These are phyloP conservation scores for Lysiphlebus fabarum DNA, from an alignment of 1,140 invertebrate species.

Conservation along the genomic window DNA sequence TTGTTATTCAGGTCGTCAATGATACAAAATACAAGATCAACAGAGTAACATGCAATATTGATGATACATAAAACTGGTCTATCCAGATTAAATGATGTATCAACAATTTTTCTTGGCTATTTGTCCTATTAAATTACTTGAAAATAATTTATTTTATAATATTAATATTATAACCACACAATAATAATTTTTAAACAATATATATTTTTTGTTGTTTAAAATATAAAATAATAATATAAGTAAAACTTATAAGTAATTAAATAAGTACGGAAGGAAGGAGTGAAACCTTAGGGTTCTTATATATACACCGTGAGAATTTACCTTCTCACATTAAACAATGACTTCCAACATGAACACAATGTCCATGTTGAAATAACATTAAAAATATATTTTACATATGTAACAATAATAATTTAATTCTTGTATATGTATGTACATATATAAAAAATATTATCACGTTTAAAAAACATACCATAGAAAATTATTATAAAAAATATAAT, in stretches of 20 bases:
- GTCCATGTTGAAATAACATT: slow-evolving; percentile 7
- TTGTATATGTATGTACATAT: too few relatives aligned
- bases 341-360: slow-evolving; percentile 22
- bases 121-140: neutral
- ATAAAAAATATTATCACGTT: too few relatives aligned
- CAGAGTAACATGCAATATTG: slow-evolving; percentile 1
- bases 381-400: neutral
- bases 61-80: slow-evolving; percentile 7
- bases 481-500: too few relatives aligned
- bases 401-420: too few relatives aligned
- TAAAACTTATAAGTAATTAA: slow-evolving; percentile 39
- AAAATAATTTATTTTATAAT: too few relatives aligned
- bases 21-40: slow-evolving; percentile 8
- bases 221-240: too few relatives aligned
- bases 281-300: neutral
- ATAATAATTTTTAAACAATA: too few relatives aligned
- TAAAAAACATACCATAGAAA: too few relatives aligned
- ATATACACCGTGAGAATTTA: slow-evolving; percentile 25
- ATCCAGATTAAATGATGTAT: neutral
- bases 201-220: too few relatives aligned
- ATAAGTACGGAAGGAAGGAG: slow-evolving; percentile 29
- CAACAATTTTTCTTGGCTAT: neutral
- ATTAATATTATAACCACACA: too few relatives aligned
- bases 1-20: slow-evolving; percentile 6
- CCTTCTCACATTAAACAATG: slow-evolving; percentile 33